phyloP scores from a whole-genome alignment of 2,888 invertebrate genomes.

The Laspeyria flexula region DNA sequence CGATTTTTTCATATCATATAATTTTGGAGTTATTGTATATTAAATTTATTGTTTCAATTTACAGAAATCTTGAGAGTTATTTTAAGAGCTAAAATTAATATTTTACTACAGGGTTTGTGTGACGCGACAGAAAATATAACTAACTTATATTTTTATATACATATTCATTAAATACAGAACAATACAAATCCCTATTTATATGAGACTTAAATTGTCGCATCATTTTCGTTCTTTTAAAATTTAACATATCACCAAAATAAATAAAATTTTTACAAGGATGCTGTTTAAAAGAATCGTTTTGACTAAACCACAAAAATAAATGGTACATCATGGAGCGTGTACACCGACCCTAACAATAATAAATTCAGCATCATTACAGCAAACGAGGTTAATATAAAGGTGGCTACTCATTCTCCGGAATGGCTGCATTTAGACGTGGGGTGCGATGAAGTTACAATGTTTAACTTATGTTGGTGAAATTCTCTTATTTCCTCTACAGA shows the following conservation, averaged over 20 bases:
- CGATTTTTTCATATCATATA: no score
- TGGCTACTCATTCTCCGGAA: conserved; percentile 56
- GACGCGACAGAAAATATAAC: no score
- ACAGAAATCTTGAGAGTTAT: no score
- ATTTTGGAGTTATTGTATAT: no score
- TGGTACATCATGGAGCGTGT: conserved; percentile 21
- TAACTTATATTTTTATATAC: no score
- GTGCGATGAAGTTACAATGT: conserved; percentile 34
- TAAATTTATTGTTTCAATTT: no score
- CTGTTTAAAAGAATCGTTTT: not conserved
- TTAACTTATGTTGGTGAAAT: conserved; percentile 38
- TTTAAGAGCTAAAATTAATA: no score
- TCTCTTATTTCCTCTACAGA: conserved; percentile 24
- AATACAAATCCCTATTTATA: no score
- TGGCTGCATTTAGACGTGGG: conserved; percentile 50
- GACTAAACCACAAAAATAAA: conserved; percentile 7
- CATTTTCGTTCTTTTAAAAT: not conserved
- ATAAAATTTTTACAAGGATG: not conserved
- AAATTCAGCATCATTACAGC: conserved; percentile 58
- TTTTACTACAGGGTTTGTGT: no score
- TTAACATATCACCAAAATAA: not conserved
- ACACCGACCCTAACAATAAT: conserved; percentile 47
- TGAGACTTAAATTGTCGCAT: no score
- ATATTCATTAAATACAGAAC: no score
- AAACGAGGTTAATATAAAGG: conserved; percentile 65